phyloP scores from a whole-genome alignment of 2,113 vertebrate species.

The Menura novaehollandiae region DNA sequence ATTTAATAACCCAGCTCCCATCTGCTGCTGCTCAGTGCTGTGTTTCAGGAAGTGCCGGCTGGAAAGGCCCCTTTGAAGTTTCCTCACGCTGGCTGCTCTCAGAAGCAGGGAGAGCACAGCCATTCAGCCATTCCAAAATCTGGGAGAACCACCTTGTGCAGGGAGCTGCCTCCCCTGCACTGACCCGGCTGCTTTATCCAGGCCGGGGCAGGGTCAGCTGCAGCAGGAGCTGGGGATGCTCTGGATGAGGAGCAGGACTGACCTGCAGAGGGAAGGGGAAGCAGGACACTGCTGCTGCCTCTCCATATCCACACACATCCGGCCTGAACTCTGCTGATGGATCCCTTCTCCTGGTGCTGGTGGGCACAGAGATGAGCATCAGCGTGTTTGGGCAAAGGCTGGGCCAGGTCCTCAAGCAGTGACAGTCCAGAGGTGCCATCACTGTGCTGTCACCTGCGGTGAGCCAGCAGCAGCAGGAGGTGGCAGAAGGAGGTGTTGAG shows the following conservation, averaged over 20 bases:
- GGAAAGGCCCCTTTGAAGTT: slow-evolving; percentile 41
- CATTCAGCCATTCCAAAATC: neutral
- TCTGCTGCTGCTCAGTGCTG: neutral
- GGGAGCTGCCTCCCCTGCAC: neutral
- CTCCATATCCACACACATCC: neutral
- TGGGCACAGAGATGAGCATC: neutral
- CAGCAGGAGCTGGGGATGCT: neutral
- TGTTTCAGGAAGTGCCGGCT: neutral
- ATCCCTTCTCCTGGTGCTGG: neutral
- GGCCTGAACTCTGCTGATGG: neutral
- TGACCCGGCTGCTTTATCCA: neutral
- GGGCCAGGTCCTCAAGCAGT: neutral
- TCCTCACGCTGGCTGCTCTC: neutral
- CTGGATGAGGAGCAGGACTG: neutral
- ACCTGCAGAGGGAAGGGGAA: neutral
- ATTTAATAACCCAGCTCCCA: slow-evolving; percentile 7
- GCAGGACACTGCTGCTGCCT: neutral
- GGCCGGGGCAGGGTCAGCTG: neutral
- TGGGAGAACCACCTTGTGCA: neutral
- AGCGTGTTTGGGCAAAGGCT: neutral
- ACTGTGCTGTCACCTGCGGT: neutral
- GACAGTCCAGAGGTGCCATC: neutral
- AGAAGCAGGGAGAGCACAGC: neutral
- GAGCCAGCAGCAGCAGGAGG: neutral
- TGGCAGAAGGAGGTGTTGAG: neutral